phyloP scores from a whole-genome alignment of 2,888 invertebrate genomes.

The Netelia melanura region DNA sequence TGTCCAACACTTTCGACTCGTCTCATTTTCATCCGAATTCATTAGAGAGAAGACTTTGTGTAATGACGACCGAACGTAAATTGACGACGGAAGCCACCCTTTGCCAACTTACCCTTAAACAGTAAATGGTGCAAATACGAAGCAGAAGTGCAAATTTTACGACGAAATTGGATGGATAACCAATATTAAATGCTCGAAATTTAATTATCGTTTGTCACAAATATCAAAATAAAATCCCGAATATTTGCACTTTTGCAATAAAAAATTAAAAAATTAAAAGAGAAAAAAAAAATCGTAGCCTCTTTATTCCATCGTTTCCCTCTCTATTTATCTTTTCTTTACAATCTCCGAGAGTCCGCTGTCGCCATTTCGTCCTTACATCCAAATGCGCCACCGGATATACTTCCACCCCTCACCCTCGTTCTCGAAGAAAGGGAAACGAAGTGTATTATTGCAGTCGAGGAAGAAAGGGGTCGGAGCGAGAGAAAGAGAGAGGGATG shows the following conservation, averaged over 20 bases:
- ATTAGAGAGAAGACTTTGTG: constrained; percentile 57
- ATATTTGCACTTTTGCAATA: no score
- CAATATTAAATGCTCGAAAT: no score
- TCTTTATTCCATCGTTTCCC: constrained; percentile 1
- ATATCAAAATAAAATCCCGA: no score
- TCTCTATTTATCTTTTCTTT: constrained; percentile 22
- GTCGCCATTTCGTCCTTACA: constrained; percentile 24
- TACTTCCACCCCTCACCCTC: constrained; percentile 4
- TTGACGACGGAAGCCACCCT: no score
- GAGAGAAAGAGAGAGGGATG: constrained; percentile 5
- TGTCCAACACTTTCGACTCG: no score
- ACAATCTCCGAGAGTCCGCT: constrained; percentile 2
- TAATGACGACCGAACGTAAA: constrained; percentile 38
- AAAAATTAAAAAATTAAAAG: neutral
- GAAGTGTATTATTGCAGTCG: constrained; percentile 46
- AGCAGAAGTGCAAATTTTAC: no score
- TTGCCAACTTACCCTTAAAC: no score
- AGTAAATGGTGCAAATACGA: no score
- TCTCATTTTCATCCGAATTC: constrained; percentile 54
- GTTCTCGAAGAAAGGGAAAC: constrained; percentile 23
- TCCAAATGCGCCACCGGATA: constrained; percentile 6
- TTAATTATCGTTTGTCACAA: no score
- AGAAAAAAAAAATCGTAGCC: neutral
- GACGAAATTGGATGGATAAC: no score
- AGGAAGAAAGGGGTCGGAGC: neutral